phyloP scores from a whole-genome alignment of 1,140 invertebrate genomes.

The Mya arenaria region DNA sequence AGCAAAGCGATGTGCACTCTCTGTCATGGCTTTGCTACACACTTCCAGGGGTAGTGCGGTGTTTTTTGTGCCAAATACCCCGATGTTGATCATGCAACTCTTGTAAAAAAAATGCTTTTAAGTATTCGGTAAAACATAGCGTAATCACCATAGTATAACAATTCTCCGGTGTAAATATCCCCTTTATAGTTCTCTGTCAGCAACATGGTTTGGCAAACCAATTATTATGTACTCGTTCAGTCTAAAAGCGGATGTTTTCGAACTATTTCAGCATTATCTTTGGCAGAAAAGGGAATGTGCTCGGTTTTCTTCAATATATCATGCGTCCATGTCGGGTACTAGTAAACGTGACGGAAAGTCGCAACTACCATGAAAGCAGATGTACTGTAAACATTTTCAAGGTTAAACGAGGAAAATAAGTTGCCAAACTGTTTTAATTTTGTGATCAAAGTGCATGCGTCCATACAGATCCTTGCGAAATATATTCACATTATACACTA shows the following conservation, averaged over 20 bases:
- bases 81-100: constrained; percentile 82
- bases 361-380: constrained; percentile 56
- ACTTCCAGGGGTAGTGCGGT: constrained; percentile 81
- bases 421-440: no score
- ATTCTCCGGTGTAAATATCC: constrained; percentile 33
- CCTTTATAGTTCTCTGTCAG: constrained; percentile 23
- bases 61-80: constrained; percentile 83
- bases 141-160: constrained; percentile 58
- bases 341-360: constrained; percentile 59
- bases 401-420: no score
- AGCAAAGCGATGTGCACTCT: constrained; percentile 82
- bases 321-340: neutral
- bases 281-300: constrained; percentile 36
- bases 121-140: constrained; percentile 79
- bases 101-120: constrained; percentile 76
- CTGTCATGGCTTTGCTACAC: constrained; percentile 83
- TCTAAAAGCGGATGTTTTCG: constrained; percentile 43
- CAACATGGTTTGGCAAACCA: constrained; percentile 12
- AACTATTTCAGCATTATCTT: constrained; percentile 10
- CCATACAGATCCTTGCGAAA: no score
- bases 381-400: constrained; percentile 66
- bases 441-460: no score
- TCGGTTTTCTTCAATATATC: constrained; percentile 31
- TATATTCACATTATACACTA: no score
- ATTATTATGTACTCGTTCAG: constrained; percentile 12